phyloP scores from a whole-genome alignment of 2,113 vertebrate genomes.

The Mystacornis crossleyi region DNA sequence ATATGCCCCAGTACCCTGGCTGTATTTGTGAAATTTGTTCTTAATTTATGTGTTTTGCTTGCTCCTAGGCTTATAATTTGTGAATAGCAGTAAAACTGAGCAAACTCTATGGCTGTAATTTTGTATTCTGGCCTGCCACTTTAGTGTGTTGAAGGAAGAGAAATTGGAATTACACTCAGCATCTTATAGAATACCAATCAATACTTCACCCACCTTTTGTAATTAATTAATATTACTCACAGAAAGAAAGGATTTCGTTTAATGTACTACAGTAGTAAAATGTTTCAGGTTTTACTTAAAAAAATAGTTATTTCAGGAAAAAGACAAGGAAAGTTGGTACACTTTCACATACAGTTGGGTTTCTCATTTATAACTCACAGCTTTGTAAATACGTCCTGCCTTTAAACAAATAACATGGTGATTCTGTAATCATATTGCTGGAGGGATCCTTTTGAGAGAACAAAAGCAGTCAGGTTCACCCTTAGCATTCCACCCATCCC shows the following conservation, averaged over 20 bases:
- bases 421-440: constrained; percentile 74
- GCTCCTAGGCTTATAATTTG: background rate
- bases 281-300: constrained; percentile 66
- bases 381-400: constrained; percentile 78
- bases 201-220: background rate
- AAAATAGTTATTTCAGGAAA: background rate
- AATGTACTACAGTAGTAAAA: background rate
- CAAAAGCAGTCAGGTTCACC: background rate
- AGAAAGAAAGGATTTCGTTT: background rate
- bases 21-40: background rate
- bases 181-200: background rate
- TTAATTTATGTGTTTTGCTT: background rate
- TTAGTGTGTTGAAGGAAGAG: background rate
- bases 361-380: constrained; percentile 70
- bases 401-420: constrained; percentile 73
- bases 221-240: background rate
- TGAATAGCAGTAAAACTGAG: background rate
- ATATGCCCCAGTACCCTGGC: background rate
- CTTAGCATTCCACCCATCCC: background rate
- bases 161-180: background rate
- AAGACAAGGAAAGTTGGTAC: background rate
- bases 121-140: background rate
- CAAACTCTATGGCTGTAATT: background rate
- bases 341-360: background rate
- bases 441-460: constrained; percentile 71